Evolutionary conservation across 1,140 invertebrate species (phyloP).

Genomic region (Lanistes nyassanus): DNA sequence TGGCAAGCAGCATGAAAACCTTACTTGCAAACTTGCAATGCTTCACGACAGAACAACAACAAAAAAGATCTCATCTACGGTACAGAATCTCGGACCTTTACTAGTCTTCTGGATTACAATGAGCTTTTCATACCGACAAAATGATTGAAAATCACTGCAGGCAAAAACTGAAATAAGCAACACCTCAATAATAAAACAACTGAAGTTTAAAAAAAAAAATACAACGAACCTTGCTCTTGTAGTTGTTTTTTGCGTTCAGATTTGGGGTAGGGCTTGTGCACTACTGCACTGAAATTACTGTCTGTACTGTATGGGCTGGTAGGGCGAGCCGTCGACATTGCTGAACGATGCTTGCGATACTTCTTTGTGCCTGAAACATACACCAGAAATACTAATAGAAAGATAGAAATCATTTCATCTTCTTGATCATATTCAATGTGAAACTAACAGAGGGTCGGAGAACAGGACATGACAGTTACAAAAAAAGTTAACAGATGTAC

Average conservation of each 20-base stretch:
- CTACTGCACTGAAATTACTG: slow-evolving; percentile 66
- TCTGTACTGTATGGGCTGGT: slow-evolving; percentile 69
- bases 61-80: neutral
- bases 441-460: too few species aligned
- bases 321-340: slow-evolving; percentile 53
- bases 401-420: neutral
- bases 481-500: too few species aligned
- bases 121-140: neutral
- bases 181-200: neutral
- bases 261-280: slow-evolving; percentile 63
- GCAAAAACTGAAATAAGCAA: neutral
- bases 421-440: too few species aligned
- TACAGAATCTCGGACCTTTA: neutral
- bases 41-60: neutral
- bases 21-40: too few species aligned
- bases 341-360: slow-evolving; percentile 40
- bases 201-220: neutral
- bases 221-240: slow-evolving; percentile 53
- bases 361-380: slow-evolving; percentile 35
- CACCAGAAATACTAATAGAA: slow-evolving; percentile 2
- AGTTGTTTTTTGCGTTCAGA: slow-evolving; percentile 66
- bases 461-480: too few species aligned
- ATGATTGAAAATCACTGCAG: neutral
- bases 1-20: too few species aligned
- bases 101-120: neutral